phyloP scores from a whole-genome alignment of 2,797 vertebrate species.

The Paedocypris micromegethes region DNA sequence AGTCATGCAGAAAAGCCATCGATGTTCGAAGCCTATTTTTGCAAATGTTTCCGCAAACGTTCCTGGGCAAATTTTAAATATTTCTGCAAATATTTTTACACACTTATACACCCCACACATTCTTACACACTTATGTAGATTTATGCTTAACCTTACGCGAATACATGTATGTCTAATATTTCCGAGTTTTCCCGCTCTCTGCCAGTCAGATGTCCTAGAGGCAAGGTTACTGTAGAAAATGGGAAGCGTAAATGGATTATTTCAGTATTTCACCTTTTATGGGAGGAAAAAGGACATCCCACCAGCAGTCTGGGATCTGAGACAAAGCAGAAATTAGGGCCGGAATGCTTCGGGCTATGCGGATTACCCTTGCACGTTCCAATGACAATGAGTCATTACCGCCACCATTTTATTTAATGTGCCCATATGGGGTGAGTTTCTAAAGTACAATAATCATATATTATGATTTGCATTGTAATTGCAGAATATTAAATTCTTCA shows the following conservation, averaged over 20 bases:
- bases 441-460: slow-evolving; percentile 22
- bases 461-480: slow-evolving; percentile 20
- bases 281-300: slow-evolving; percentile 23
- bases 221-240: slow-evolving; percentile 45
- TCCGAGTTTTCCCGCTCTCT: slow-evolving; percentile 30
- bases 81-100: slow-evolving; percentile 26
- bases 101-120: slow-evolving; percentile 31
- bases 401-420: slow-evolving; percentile 38
- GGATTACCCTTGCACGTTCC: slow-evolving; percentile 34
- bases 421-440: slow-evolving; percentile 31
- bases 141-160: slow-evolving; percentile 4
- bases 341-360: slow-evolving; percentile 33
- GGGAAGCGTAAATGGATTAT: slow-evolving; percentile 47
- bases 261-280: slow-evolving; percentile 44
- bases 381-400: slow-evolving; percentile 49
- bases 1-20: no score
- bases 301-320: slow-evolving; percentile 45
- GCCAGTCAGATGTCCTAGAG: slow-evolving; percentile 38
- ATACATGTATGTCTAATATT: slow-evolving; percentile 21
- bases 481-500: slow-evolving; percentile 5
- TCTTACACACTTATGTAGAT: slow-evolving; percentile 1
- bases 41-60: no score
- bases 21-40: no score
- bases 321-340: slow-evolving; percentile 49
- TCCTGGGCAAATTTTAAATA: no score